Conservation (phyloP, 37 sponge, comb jelly and placozoan genomes). For the Beroe forskalii region DNA sequence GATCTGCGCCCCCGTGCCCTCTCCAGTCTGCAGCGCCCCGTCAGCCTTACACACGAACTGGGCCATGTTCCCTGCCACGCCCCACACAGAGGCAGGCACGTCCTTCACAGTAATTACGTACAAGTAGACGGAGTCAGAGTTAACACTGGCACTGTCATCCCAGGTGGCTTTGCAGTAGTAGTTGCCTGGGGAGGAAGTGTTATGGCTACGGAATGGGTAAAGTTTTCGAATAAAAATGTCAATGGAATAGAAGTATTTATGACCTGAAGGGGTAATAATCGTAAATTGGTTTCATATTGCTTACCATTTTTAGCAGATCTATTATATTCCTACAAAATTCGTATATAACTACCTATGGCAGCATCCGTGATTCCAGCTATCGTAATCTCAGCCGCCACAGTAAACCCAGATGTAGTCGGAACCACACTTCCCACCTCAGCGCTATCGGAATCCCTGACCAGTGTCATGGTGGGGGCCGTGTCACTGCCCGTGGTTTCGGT, state of each 20-base stretch:
- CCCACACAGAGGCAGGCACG: background rate
- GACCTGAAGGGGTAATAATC: no score
- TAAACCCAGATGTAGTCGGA: background rate
- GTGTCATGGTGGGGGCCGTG: background rate
- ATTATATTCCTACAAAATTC: no score
- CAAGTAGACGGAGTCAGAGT: constrained; percentile 1
- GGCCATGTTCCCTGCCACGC: background rate
- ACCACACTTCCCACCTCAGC: background rate
- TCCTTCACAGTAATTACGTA: background rate
- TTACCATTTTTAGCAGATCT: no score
- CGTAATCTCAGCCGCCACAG: background rate
- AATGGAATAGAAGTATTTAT: no score
- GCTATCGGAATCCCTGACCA: background rate
- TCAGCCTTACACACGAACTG: background rate
- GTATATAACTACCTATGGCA: no score
- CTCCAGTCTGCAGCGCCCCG: background rate
- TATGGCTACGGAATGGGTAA: no score
- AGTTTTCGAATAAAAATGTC: no score
- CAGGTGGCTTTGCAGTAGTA: constrained; percentile 37
- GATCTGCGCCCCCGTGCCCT: no score
- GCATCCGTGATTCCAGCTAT: constrained; percentile 17
- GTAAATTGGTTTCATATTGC: no score
- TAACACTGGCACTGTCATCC: background rate
- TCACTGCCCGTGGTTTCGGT: background rate
- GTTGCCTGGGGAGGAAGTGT: no score